Evolutionary conservation across 2,888 invertebrate genomes (phyloP), one percentile per base, ranked within the genome.

Genomic region (Apotomis capreana): DNA sequence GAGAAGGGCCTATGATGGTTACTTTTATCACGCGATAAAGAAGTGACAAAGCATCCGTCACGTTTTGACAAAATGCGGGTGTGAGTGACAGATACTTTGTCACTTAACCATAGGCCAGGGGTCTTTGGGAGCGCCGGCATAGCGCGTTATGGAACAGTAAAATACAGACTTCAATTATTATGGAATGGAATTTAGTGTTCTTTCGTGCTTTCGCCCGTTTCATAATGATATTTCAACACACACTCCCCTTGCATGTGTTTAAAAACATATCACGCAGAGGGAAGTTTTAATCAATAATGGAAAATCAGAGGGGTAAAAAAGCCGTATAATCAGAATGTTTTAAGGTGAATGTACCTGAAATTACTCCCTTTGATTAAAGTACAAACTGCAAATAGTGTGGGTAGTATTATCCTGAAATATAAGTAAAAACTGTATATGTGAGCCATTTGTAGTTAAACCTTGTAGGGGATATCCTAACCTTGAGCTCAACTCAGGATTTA

Each of bases 391-490:
- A 6, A 44, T 44, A 6, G 44, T 44, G 8, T 26, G 2, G 26
- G 26, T 26, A 26, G 26, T 26, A 26, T 26, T 36, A n/a, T n/a
- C n/a, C n/a, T n/a, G n/a, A n/a, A n/a, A n/a, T n/a, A n/a, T n/a
- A n/a, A n/a, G n/a, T n/a, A n/a, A n/a, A n/a, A n/a, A n/a, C n/a
- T n/a, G n/a, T n/a, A n/a, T n/a, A n/a, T n/a, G n/a, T n/a, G n/a
- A n/a, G n/a, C n/a, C 37, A 13, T 44, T 3, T 8, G 37, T 44
- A 9, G 44, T 46, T 46, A 10, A 4, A 49, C 49, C 49, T 49
- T 49, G 49, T 49, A 3, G 36, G 65, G 70, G 70, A 65, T 65
- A 60, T 60, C 70, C 70, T 49, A 60, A 49, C 70, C 59, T 70
- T 70, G 60, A 8, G 46, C 59, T 46, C 12, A 15, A 64, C 15